Conservation (phyloP, 2,888 invertebrate genomes). For the Cyrtodaria siliqua region DNA sequence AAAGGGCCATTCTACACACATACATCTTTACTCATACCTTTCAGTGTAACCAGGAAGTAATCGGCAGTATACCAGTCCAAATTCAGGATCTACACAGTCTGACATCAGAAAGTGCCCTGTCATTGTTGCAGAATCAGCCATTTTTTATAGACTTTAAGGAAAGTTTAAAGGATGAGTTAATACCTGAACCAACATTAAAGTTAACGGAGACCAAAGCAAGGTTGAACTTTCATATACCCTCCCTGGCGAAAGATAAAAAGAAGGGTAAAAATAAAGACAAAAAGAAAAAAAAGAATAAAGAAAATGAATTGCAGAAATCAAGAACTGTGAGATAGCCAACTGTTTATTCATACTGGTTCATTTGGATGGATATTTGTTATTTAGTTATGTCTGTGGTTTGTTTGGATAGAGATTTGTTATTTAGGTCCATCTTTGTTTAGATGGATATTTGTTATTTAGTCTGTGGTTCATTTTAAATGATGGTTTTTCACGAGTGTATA, state of each 20-base stretch:
- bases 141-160: too few relatives aligned
- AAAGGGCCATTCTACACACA: too few relatives aligned
- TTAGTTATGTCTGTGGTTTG: too few relatives aligned
- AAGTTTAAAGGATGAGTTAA: neutral
- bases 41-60: conserved; percentile 33
- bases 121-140: neutral
- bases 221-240: neutral
- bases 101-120: conserved; percentile 14
- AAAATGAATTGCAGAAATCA: neutral
- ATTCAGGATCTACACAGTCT: conserved; percentile 1
- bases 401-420: too few relatives aligned
- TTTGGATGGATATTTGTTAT: too few relatives aligned
- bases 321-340: neutral
- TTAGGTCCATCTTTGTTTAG: too few relatives aligned
- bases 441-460: too few relatives aligned
- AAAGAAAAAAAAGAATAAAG: conserved; percentile 13
- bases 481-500: too few relatives aligned
- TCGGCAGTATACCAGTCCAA: conserved; percentile 15
- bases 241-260: neutral
- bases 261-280: conserved; percentile 6
- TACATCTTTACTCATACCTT: conserved; percentile 3
- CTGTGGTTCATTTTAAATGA: too few relatives aligned
- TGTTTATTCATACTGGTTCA: too few relatives aligned
- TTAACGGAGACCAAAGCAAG: too few relatives aligned
- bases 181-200: too few relatives aligned